Conservation (phyloP, 2,797 vertebrate species). For the Cheracebus regulus region DNA sequence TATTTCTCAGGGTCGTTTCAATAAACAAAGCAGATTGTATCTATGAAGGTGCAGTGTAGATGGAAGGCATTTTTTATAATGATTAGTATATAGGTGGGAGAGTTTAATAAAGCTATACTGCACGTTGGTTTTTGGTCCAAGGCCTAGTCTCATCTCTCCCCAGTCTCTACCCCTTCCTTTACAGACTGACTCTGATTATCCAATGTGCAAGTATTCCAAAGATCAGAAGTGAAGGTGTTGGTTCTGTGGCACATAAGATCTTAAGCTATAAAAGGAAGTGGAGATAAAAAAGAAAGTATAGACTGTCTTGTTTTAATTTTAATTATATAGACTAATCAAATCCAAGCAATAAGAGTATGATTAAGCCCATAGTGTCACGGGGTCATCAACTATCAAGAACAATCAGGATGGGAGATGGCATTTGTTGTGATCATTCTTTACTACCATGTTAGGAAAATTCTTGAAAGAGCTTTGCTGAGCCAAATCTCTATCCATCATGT, state of each 20-base stretch:
- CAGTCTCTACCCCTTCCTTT: neutral
- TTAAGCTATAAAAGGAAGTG: slow-evolving; percentile 12
- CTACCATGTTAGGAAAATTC: neutral
- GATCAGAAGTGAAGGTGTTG: neutral
- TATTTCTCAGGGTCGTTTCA: neutral
- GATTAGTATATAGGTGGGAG: neutral
- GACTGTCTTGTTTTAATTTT: neutral
- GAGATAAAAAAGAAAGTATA: neutral
- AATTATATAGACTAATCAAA: slow-evolving; percentile 23
- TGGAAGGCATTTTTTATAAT: neutral
- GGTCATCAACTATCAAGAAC: neutral
- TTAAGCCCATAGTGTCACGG: neutral
- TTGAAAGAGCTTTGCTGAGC: neutral
- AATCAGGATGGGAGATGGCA: neutral
- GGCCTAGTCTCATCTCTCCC: neutral
- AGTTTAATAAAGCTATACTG: neutral
- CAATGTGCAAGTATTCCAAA: neutral
- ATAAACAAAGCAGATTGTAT: neutral
- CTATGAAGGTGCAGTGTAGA: neutral
- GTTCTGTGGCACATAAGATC: neutral
- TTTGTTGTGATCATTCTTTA: neutral
- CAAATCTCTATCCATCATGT: neutral
- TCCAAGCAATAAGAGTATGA: neutral
- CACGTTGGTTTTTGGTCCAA: neutral
- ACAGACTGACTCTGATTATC: neutral